These are phyloP conservation scores for Aphrophora alni DNA, from an alignment of 2,888 invertebrate species.

Conservation along the genomic window DNA sequence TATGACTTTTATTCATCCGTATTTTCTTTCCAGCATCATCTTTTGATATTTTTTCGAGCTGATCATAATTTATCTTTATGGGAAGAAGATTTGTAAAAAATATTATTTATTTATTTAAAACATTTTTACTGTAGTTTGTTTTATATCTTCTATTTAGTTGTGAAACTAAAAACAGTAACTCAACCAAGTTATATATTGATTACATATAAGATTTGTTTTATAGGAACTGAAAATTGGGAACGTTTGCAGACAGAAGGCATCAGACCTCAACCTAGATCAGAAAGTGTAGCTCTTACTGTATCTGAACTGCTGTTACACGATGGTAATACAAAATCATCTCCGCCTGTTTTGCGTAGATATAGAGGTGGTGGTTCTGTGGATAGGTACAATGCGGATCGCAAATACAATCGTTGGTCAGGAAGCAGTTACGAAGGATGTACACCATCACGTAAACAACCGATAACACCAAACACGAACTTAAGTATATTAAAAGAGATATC, in stretches of 20 bases:
- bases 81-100: no score
- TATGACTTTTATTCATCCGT: no score
- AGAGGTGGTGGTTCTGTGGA: constrained; percentile 50
- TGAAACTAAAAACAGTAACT: no score
- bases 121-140: no score
- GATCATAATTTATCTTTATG: no score
- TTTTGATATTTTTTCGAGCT: no score
- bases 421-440: constrained; percentile 38
- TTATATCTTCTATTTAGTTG: no score
- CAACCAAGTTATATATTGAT: no score
- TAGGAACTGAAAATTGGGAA: constrained; percentile 79
- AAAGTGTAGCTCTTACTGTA: constrained; percentile 70
- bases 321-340: constrained; percentile 45
- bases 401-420: constrained; percentile 38
- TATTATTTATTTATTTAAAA: no score
- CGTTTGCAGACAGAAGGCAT: constrained; percentile 66
- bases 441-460: constrained; percentile 41
- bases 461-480: constrained; percentile 49
- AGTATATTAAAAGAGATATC: constrained; percentile 69
- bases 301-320: constrained; percentile 63
- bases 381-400: constrained; percentile 49
- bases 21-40: no score
- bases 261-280: constrained; percentile 73
- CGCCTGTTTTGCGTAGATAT: constrained; percentile 42
- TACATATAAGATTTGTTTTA: constrained; percentile 51